Base-by-base conservation (phyloP, 2,113 vertebrate species). In the Sinocyclocheilus maitianheensis region DNA sequence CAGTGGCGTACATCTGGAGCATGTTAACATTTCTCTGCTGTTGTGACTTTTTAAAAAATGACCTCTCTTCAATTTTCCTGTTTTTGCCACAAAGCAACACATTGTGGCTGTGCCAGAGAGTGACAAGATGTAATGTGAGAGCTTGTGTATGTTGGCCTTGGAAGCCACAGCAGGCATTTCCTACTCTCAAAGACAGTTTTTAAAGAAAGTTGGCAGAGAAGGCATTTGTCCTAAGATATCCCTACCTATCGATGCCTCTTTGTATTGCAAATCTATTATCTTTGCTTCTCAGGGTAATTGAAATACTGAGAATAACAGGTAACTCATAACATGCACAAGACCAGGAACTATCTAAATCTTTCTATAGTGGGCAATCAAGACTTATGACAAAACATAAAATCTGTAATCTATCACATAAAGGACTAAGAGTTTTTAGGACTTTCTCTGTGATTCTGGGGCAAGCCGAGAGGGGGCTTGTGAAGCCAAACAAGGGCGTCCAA, bases 91-190 rank as follows among this genome's bases (percentile, higher is more conserved):
- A 97, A 97, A 97, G 96, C 92, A 90, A 84, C 84, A 94, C 94
- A 94, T 96, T 98, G 96, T 97, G 96, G 90, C 65, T 89, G 91
- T 95, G 95, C 95, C 95, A 96, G 92, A 93, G 95, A 95, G 96
- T 97, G 97, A 96, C 94, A 91, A 93, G 93, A 93, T 96, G 97
- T 96, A 97, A 97, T 94, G 93, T 89, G 96, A 97, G 95, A 93
- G 91, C 84, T 84, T 96, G 95, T 95, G 92, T 95, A 94, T 94
- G 90, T 94, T 96, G 94, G 95, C 96, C 93, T 93, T 93, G 88
- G 93, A 95, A 95, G 94, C 93, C 85, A 88, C 65, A 86, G 86
- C 93, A 93, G 94, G 94, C 89, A 93, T 92, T 93, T 92, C 90
- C 89, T 88, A 20, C 34, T 11, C 30, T 60, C 48, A 24, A 26